phyloP scores from a whole-genome alignment of 2,888 invertebrate species.

The Nebria salina region DNA sequence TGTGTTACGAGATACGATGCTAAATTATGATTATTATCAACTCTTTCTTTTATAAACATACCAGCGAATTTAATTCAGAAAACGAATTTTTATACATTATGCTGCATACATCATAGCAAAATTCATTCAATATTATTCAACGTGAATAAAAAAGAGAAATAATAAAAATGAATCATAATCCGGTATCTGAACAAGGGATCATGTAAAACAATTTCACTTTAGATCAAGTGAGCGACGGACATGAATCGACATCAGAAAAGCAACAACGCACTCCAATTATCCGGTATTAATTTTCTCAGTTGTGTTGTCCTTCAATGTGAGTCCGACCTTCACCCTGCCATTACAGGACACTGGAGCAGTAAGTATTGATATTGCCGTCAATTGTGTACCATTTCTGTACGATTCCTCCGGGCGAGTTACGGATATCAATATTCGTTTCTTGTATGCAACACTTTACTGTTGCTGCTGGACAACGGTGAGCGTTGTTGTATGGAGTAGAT shows the following conservation, averaged over 20 bases:
- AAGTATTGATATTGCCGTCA: slow-evolving; percentile 22
- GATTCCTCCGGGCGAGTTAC: background rate
- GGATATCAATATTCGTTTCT: slow-evolving; percentile 5
- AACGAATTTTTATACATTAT: background rate
- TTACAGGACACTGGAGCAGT: slow-evolving; percentile 24
- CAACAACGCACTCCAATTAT: slow-evolving; percentile 32
- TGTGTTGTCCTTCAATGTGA: slow-evolving; percentile 35
- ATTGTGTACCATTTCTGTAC: background rate
- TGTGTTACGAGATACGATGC: background rate
- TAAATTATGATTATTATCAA: background rate
- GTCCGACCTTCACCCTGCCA: slow-evolving; percentile 33
- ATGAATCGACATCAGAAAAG: slow-evolving; percentile 8
- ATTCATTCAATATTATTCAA: no score
- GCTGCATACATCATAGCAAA: no score
- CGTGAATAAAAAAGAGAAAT: no score
- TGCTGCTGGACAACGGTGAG: slow-evolving; percentile 6
- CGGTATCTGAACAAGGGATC: background rate
- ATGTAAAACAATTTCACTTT: background rate
- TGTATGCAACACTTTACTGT: background rate
- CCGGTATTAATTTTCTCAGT: slow-evolving; percentile 39
- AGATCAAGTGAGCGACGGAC: background rate
- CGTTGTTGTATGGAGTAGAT: slow-evolving; percentile 13
- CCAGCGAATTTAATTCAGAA: background rate
- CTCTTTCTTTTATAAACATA: background rate
- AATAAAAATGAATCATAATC: no score